A percentile compares a stretch with the other conserved stretches of the same genome.
Evolutionary conservation across 2,888 invertebrate genomes (phyloP).

Genomic region (Lagria hirta): DNA sequence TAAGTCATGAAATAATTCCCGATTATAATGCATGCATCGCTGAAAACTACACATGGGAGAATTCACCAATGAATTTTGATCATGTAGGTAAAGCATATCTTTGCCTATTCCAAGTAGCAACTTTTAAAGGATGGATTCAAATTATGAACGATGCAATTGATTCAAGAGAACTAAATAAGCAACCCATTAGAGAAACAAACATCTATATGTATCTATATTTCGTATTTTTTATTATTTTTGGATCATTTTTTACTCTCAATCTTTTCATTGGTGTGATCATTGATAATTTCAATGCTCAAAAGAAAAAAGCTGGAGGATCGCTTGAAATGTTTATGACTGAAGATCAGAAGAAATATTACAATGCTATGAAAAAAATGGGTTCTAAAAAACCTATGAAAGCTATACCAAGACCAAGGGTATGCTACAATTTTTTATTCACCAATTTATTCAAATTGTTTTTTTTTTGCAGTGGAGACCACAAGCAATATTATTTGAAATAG

Average conservation of each 20-base stretch:
- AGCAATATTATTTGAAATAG: conserved; percentile 95
- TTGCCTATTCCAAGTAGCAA: conserved; percentile 97
- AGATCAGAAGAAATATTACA: conserved; percentile 99
- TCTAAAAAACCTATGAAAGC: conserved; percentile 98
- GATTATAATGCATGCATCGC: conserved; percentile 81
- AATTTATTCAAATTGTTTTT: background rate
- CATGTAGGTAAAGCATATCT: conserved; percentile 96
- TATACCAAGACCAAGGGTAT: conserved; percentile 95
- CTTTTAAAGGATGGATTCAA: conserved; percentile 98
- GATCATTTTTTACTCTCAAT: conserved; percentile 99
- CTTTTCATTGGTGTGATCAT: conserved; percentile 99
- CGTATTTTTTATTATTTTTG: conserved; percentile 99
- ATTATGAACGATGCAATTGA: conserved; percentile 99
- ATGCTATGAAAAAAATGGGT: conserved; percentile 99
- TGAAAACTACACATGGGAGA: conserved; percentile 93
- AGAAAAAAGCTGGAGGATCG: conserved; percentile 98
- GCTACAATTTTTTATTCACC: conserved; percentile 29
- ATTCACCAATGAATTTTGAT: conserved; percentile 97
- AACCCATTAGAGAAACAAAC: conserved; percentile 92
- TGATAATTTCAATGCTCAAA: conserved; percentile 99
- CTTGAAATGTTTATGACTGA: conserved; percentile 99
- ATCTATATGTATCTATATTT: conserved; percentile 98
- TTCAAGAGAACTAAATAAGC: conserved; percentile 88
- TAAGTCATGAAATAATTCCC: conserved; percentile 85
- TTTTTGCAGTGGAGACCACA: conserved; percentile 90